phyloP scores from a whole-genome alignment of 2,113 vertebrate genomes.

The Capreolus pygargus region DNA sequence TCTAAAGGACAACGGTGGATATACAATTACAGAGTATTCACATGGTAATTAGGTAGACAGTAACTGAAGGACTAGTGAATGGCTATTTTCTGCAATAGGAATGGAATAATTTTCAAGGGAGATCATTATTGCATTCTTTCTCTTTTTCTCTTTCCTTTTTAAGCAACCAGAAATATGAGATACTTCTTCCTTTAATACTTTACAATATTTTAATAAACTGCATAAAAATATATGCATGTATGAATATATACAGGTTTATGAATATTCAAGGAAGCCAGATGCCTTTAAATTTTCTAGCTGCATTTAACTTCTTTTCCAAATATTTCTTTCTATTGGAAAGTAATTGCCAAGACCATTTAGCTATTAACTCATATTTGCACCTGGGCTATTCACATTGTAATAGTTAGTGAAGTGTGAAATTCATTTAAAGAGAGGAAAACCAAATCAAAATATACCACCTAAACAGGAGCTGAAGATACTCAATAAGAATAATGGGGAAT shows the following conservation, averaged over 20 bases:
- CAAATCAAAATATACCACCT: background rate
- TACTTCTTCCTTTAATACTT: background rate
- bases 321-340: conserved; percentile 13
- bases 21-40: conserved; percentile 56
- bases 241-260: background rate
- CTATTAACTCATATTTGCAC: background rate
- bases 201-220: background rate
- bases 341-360: conserved; percentile 27
- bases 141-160: background rate
- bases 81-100: conserved; percentile 44
- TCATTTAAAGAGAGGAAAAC: conserved; percentile 5
- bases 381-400: background rate
- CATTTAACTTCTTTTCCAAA: background rate
- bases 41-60: conserved; percentile 48
- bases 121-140: background rate
- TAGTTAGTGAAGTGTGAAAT: background rate
- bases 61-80: conserved; percentile 30
- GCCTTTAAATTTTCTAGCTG: background rate
- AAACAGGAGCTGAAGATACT: background rate
- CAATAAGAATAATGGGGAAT: background rate
- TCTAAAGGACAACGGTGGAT: conserved; percentile 38
- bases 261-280: background rate
- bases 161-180: background rate
- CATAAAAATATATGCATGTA: background rate
- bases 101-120: conserved; percentile 33